phyloP scores from a whole-genome alignment of 2,797 vertebrate genomes.

The Thaleichthys pacificus region DNA sequence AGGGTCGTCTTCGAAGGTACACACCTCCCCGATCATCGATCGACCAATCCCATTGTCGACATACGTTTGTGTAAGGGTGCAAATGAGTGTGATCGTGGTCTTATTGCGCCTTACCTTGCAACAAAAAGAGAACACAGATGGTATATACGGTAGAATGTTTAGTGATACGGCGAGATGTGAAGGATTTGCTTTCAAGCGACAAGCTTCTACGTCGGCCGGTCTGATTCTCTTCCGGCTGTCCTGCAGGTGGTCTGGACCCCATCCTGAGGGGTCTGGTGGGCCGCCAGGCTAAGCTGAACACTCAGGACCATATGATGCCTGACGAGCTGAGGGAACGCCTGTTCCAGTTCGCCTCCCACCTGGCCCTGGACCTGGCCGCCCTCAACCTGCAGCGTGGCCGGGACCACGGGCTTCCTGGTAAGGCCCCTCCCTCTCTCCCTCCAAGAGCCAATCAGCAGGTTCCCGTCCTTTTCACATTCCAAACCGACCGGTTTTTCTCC shows the following conservation, averaged over 20 bases:
- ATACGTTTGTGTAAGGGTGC: background rate
- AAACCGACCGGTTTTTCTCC: no score
- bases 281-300: slow-evolving; percentile 65
- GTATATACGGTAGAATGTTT: background rate
- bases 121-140: no score
- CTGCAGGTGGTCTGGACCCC: slow-evolving; percentile 74
- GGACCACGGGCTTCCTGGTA: slow-evolving; percentile 87
- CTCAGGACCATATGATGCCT: slow-evolving; percentile 60
- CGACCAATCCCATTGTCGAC: no score
- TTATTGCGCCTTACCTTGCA: no score
- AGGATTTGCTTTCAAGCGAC: background rate
- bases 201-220: background rate
- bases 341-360: slow-evolving; percentile 54
- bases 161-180: background rate
- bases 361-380: slow-evolving; percentile 79
- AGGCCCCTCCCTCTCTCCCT: no score
- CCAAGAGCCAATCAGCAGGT: no score
- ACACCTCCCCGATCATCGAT: background rate
- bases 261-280: slow-evolving; percentile 69
- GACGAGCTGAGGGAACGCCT: slow-evolving; percentile 68
- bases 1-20: slow-evolving; percentile 78
- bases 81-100: background rate
- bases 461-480: no score
- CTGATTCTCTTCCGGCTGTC: background rate
- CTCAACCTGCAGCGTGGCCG: slow-evolving; percentile 86